Base-by-base conservation (phyloP, 2,888 invertebrate genomes). In the Stenchaetothrips biformis region DNA sequence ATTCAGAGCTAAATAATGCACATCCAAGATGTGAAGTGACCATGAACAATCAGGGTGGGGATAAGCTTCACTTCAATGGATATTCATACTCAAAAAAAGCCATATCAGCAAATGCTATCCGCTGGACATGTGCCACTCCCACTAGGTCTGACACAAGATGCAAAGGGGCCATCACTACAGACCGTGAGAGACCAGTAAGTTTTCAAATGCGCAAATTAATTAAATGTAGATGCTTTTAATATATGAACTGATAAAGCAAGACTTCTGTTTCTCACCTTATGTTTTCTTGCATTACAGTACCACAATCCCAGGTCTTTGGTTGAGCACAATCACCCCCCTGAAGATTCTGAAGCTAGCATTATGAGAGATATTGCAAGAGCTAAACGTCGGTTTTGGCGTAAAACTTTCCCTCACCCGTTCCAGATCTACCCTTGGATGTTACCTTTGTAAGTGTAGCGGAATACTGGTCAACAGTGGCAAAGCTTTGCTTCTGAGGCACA, bases 281-380 rank as follows among this genome's bases (percentile, higher is more conserved):
- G 37, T 37, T 37, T 37, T 37, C 37, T 37, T 37, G 37, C 37
- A 37, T 74, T 74, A 11, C 67, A 74, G 67, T 74, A 74, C 25
- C 21, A 74, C 25, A 74, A 74, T 25, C 67, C 67, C 67, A 21
- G 67, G 25, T 74, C 67, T 25, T 74, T 74, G 67, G 67, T 74
- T 74, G 67, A 74, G 67, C 67, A 74, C 25, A 74, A 74, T 74
- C 67, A 74, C 25, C 67, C 67, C 25, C 67, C 67, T 74, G 67
- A 74, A 74, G 67, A 74, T 74, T 74, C 67, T 25, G 67, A 74
- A 74, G 67, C 67, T 74, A 74, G 67, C 25, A 74, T 74, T 74
- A 74, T 74, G 67, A 74, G 67, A 21, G 67, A 74, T 74, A 74
- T 74, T 74, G 67, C 67, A 74, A 74, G 67, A 74, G 67, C 67